phyloP scores from a whole-genome alignment of 1,140 invertebrate genomes.

The Papilio glaucus region DNA sequence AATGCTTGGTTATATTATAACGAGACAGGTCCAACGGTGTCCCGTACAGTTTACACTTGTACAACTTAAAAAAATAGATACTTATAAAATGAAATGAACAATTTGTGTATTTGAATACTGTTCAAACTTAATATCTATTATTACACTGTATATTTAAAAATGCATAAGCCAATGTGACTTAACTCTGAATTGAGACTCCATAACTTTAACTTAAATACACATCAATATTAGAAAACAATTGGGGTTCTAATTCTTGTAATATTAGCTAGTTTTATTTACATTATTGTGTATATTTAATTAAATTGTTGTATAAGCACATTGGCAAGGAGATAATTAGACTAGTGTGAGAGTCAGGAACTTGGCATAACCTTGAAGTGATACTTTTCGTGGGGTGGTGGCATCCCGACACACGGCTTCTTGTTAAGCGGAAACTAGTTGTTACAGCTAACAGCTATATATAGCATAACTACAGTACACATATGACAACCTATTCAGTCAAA shows the following conservation, averaged over 20 bases:
- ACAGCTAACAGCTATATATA: conserved; percentile 22
- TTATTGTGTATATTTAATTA: not conserved
- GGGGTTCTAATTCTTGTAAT: too few species aligned
- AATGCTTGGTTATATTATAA: conserved; percentile 46
- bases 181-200: not conserved
- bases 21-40: not conserved
- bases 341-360: conserved; percentile 35
- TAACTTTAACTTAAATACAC: not conserved
- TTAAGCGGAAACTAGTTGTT: conserved; percentile 11
- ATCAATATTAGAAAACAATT: not conserved
- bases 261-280: too few species aligned
- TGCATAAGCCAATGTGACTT: conserved; percentile 10
- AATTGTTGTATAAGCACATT: conserved; percentile 18
- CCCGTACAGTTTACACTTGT: not conserved
- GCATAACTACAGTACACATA: conserved; percentile 23
- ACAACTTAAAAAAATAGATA: conserved; percentile 8
- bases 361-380: conserved; percentile 2
- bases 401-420: not conserved
- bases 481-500: conserved; percentile 37
- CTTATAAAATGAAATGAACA: conserved; percentile 13
- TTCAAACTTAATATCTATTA: conserved; percentile 29
- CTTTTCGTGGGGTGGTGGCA: not conserved
- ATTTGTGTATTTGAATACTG: conserved; percentile 31
- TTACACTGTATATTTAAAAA: conserved; percentile 16
- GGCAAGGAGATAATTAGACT: conserved; percentile 22